Conservation (phyloP, 2,888 invertebrate genomes). For the Pemphredon lugubris region DNA sequence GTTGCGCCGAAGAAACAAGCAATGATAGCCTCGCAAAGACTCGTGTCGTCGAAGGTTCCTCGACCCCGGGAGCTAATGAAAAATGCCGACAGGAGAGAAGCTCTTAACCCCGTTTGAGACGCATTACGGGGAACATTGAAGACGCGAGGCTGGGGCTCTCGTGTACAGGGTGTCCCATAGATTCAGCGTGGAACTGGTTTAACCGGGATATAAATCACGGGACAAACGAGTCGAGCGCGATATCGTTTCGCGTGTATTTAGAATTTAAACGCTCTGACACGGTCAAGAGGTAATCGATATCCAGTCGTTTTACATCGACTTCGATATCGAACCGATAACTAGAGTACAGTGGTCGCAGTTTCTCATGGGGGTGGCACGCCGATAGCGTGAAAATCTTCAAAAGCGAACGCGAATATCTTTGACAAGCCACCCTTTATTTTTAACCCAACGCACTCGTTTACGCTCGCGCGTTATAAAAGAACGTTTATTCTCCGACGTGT, state of each 20-base stretch:
- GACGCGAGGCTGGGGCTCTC: not conserved
- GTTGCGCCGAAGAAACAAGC: not conserved
- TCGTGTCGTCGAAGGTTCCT: constrained; percentile 9
- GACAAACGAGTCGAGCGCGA: no score
- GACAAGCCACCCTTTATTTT: no score
- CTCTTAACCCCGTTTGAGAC: constrained; percentile 39
- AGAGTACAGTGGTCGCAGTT: no score
- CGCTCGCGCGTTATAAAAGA: constrained; percentile 35
- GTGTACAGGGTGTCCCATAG: constrained; percentile 1
- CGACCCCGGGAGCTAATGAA: constrained; percentile 20
- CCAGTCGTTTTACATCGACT: no score
- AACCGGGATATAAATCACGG: no score
- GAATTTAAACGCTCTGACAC: no score
- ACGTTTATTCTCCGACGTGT: constrained; percentile 24
- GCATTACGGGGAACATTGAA: not conserved
- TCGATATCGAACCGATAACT: not conserved
- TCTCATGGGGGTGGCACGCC: no score
- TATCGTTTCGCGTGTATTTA: no score
- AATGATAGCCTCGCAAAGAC: not conserved
- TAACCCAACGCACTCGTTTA: not conserved
- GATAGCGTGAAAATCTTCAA: no score
- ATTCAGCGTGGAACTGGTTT: no score
- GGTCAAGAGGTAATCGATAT: no score
- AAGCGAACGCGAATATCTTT: no score
- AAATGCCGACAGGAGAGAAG: constrained; percentile 18